A percentile compares a stretch with the other conserved stretches of the same genome.
Conservation (phyloP, 2,797 vertebrate species). For the Lepilemur ruficaudatus region DNA sequence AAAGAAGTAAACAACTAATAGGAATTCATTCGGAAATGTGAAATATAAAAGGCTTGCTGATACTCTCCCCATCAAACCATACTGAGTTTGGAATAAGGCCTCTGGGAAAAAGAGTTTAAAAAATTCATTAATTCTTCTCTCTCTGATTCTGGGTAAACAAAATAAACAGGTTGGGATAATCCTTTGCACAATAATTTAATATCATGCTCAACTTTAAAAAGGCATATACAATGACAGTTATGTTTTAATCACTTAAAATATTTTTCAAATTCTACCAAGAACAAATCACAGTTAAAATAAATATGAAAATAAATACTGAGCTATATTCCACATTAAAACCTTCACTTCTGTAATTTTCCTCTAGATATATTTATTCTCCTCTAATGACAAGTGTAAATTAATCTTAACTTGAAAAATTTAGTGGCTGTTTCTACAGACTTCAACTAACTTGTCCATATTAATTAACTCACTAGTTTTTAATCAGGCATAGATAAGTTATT, state of each 20-base stretch:
- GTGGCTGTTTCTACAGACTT: constrained; percentile 24
- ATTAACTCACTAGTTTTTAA: constrained; percentile 46
- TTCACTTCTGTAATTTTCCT: constrained; percentile 6
- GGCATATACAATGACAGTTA: neutral
- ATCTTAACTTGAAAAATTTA: constrained; percentile 43
- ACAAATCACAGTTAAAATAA: constrained; percentile 1
- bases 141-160: neutral
- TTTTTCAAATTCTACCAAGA: constrained; percentile 5
- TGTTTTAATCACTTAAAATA: neutral
- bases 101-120: neutral
- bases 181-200: neutral
- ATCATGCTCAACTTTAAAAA: neutral
- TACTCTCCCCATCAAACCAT: neutral
- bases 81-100: neutral
- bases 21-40: neutral
- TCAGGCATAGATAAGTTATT: constrained; percentile 1
- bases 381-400: constrained; percentile 28
- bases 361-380: neutral
- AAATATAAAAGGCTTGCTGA: neutral
- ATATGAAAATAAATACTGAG: constrained; percentile 10
- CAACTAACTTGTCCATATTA: constrained; percentile 25
- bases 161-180: neutral
- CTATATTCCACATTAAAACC: neutral
- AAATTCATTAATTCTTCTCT: neutral
- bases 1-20: neutral